Conservation (phyloP, 2,888 invertebrate species). For the Dyspetes luteomarginatus region DNA sequence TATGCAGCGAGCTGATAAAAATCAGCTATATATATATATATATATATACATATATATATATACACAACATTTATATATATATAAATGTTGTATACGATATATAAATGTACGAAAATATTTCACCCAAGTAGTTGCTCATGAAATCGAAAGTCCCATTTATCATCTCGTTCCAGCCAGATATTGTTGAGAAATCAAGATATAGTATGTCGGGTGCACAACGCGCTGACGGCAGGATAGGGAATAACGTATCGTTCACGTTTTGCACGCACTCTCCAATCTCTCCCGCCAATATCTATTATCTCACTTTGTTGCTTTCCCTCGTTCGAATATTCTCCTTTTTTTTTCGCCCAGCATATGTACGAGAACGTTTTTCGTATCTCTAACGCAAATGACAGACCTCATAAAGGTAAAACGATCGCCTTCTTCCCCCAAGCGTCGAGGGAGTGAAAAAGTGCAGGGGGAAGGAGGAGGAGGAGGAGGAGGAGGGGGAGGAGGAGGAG, state of each 20-base stretch:
- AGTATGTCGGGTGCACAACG: constrained; percentile 30
- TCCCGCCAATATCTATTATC: constrained; percentile 61
- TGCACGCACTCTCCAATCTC: constrained; percentile 5
- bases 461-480: background rate
- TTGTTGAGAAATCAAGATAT: constrained; percentile 60
- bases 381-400: constrained; percentile 54
- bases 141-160: constrained; percentile 44
- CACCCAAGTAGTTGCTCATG: background rate
- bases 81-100: no score
- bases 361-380: constrained; percentile 39
- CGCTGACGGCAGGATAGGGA: constrained; percentile 49
- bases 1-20: background rate
- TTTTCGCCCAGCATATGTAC: background rate
- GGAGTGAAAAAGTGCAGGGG: background rate
- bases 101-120: no score
- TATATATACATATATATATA: background rate
- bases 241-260: constrained; percentile 57
- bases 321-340: constrained; percentile 29
- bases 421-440: constrained; percentile 16
- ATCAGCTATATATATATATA: background rate
- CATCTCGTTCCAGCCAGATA: constrained; percentile 39
- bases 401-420: constrained; percentile 49
- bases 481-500: background rate
- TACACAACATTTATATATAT: no score
- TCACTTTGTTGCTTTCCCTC: constrained; percentile 45